phyloP scores from a whole-genome alignment of 2,797 vertebrate genomes.

The Rhynchotus rufescens region DNA sequence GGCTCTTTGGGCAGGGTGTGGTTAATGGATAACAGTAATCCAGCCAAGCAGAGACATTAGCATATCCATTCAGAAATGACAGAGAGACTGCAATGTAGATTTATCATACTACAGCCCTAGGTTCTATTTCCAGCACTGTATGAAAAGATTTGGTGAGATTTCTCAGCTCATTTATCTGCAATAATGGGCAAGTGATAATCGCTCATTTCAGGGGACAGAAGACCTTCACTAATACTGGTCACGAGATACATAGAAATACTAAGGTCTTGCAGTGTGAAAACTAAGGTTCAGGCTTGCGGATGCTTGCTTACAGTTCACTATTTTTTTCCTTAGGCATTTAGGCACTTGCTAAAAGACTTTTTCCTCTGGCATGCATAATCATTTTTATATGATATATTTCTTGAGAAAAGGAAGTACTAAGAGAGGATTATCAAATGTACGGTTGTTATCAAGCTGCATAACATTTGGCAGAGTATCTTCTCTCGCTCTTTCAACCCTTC shows the following conservation, averaged over 20 bases:
- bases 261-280: background rate
- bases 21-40: constrained; percentile 41
- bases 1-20: constrained; percentile 13
- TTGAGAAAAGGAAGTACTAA: background rate
- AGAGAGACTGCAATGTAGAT: background rate
- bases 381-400: background rate
- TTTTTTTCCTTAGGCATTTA: background rate
- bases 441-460: background rate
- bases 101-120: constrained; percentile 18
- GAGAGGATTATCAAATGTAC: background rate
- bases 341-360: background rate
- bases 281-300: background rate
- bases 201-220: background rate
- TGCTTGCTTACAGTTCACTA: background rate
- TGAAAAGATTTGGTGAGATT: constrained; percentile 34
- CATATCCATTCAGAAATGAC: constrained; percentile 6
- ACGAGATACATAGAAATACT: background rate
- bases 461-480: background rate
- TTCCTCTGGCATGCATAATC: background rate
- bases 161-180: background rate
- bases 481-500: background rate
- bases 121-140: constrained; percentile 39
- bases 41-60: background rate
- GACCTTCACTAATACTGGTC: background rate
- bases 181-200: background rate